phyloP scores from a whole-genome alignment of 2,888 invertebrate species.

The Geophilus truncorum region DNA sequence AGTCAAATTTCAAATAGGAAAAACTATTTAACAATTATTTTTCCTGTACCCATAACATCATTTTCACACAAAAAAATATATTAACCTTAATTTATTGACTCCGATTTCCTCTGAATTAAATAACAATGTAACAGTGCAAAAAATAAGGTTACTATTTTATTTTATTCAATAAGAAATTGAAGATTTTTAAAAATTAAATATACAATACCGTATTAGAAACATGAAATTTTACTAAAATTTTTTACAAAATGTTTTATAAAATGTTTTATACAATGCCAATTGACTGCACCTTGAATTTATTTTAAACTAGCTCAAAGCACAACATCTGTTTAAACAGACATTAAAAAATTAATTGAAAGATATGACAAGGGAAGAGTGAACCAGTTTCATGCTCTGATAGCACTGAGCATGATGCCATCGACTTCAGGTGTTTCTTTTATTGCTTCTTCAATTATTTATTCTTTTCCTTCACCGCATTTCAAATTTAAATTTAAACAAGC shows the following conservation, averaged over 20 bases:
- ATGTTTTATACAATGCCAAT: too few relatives aligned
- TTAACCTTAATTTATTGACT: not conserved
- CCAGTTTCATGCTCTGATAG: not conserved
- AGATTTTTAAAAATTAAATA: not conserved
- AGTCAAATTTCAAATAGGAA: too few relatives aligned
- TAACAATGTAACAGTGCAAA: not conserved
- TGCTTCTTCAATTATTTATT: not conserved
- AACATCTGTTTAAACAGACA: not conserved
- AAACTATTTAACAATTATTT: not conserved
- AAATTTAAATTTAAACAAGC: not conserved
- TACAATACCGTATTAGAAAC: too few relatives aligned
- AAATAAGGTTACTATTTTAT: not conserved
- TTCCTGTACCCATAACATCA: not conserved
- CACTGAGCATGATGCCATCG: not conserved
- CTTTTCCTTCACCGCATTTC: not conserved
- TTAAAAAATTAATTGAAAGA: slow-evolving; percentile 2
- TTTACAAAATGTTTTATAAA: too few relatives aligned
- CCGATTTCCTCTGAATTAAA: not conserved
- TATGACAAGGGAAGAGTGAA: not conserved
- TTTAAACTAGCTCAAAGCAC: not conserved
- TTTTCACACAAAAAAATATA: not conserved
- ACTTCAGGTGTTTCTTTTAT: not conserved
- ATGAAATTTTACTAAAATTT: too few relatives aligned
- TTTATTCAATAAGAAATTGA: too few relatives aligned
- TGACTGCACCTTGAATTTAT: not conserved